phyloP scores from a whole-genome alignment of 2,888 invertebrate species.

The Standfussiana lucernea region DNA sequence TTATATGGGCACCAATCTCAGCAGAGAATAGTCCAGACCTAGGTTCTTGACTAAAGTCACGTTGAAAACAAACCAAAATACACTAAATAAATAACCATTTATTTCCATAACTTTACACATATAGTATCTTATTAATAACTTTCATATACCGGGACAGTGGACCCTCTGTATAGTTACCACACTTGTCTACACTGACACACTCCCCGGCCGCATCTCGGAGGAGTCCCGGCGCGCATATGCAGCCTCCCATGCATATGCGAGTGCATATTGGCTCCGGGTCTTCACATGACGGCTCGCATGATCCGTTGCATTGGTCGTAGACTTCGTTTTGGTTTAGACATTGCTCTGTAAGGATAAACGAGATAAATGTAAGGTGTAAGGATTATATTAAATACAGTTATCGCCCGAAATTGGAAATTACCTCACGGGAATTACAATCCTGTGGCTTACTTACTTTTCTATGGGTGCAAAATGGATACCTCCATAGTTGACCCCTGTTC shows the following conservation, averaged over 20 bases:
- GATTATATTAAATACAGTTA: too few species aligned
- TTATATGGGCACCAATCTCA: not conserved
- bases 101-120: conserved; percentile 61
- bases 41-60: not conserved
- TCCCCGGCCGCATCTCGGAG: conserved; percentile 77
- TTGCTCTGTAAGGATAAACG: conserved; percentile 74
- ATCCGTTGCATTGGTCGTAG: conserved; percentile 82
- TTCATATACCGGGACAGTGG: conserved; percentile 79
- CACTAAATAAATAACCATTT: not conserved
- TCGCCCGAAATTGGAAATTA: too few species aligned
- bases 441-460: too few species aligned
- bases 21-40: not conserved
- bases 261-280: conserved; percentile 85
- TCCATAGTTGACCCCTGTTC: too few species aligned
- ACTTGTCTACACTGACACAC: conserved; percentile 83
- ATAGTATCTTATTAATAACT: conserved; percentile 81
- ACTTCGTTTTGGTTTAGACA: conserved; percentile 84
- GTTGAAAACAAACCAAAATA: not conserved
- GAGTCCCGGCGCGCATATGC: conserved; percentile 82
- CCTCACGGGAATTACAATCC: too few species aligned
- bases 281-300: conserved; percentile 82
- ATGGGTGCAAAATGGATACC: too few species aligned
- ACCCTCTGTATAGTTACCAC: conserved; percentile 77
- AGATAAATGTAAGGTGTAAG: not conserved
- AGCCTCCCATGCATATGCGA: conserved; percentile 81